Conservation (phyloP, 1,140 invertebrate species). For the Aphelenchoides avenae region DNA sequence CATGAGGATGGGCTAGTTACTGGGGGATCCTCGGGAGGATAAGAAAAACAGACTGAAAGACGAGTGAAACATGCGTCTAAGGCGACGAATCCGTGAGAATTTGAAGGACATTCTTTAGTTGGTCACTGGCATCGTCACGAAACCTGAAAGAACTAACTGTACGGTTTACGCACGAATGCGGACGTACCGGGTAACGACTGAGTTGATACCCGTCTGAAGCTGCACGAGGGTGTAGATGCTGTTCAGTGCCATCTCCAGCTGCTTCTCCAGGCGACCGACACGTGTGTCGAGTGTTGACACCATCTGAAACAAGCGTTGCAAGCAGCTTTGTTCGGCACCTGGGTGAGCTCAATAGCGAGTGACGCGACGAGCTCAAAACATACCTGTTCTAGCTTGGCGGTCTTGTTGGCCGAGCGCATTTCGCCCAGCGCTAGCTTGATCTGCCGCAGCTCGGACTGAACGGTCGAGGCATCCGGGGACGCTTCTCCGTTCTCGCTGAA, state of each 20-base stretch:
- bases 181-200: conserved; percentile 33
- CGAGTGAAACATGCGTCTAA: no score
- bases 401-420: neutral
- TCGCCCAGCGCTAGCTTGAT: conserved; percentile 5
- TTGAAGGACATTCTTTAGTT: conserved; percentile 1
- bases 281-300: conserved; percentile 41
- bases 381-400: conserved; percentile 23
- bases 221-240: conserved; percentile 54
- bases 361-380: neutral
- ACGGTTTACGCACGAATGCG: no score
- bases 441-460: neutral
- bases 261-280: conserved; percentile 52
- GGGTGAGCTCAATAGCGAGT: neutral
- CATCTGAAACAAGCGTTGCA: conserved; percentile 24
- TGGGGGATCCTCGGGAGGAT: no score
- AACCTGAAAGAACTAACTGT: no score
- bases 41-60: no score
- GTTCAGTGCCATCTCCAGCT: conserved; percentile 58
- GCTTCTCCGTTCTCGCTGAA: no score
- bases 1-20: no score
- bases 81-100: no score
- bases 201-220: conserved; percentile 54
- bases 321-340: neutral
- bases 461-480: neutral
- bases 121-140: conserved; percentile 16